Conservation (phyloP, 2,888 invertebrate genomes). For the Dromius quadrimaculatus region DNA sequence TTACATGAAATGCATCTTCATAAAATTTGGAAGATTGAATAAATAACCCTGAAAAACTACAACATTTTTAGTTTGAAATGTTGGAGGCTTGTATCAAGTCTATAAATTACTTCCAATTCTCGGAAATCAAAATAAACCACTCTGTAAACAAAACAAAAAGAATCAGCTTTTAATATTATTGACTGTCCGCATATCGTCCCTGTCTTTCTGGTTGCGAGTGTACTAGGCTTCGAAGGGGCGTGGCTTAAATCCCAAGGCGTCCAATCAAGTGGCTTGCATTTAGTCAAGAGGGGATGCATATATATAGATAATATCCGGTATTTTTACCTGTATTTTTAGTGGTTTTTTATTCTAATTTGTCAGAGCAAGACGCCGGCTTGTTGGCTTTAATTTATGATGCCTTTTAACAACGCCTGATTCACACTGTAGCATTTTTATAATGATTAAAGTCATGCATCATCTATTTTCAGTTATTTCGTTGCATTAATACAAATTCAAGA, state of each 20-base stretch:
- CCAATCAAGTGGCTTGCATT: conserved; percentile 22
- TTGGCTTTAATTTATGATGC: conserved; percentile 48
- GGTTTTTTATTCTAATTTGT: conserved; percentile 52
- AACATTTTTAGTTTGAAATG: conserved; percentile 36
- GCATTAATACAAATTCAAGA: background rate
- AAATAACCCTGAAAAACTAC: conserved; percentile 18
- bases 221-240: conserved; percentile 20
- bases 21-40: conserved; percentile 17
- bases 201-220: conserved; percentile 23
- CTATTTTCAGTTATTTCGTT: background rate
- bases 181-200: conserved; percentile 29
- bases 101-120: conserved; percentile 39
- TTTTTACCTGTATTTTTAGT: conserved; percentile 41
- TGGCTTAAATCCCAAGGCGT: background rate
- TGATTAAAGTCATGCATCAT: background rate
- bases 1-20: conserved; percentile 43
- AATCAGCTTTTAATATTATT: conserved; percentile 25
- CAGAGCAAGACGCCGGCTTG: conserved; percentile 43
- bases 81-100: conserved; percentile 36
- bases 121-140: conserved; percentile 30
- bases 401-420: conserved; percentile 45
- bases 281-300: conserved; percentile 20
- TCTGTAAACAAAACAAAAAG: conserved; percentile 16
- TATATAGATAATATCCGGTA: conserved; percentile 33
- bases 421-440: conserved; percentile 10